Conservation (phyloP, 2,797 vertebrate species). For the Coendou prehensilis region DNA sequence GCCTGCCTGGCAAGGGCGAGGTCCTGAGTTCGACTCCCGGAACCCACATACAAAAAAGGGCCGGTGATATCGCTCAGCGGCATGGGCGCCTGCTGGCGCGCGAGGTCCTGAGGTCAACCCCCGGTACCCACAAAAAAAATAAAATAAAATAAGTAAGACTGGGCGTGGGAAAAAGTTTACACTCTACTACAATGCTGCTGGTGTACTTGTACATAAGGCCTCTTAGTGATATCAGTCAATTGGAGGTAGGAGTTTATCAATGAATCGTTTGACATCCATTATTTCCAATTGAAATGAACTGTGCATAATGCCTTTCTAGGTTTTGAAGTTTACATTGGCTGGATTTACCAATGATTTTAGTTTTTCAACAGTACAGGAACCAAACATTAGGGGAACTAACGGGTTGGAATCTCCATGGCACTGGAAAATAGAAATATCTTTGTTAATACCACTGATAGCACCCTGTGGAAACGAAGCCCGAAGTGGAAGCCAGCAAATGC, state of each 20-base stretch:
- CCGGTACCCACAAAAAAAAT: no score
- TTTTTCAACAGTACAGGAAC: slow-evolving; percentile 94
- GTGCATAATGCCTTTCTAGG: slow-evolving; percentile 95
- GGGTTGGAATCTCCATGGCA: background rate
- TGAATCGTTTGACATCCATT: slow-evolving; percentile 96
- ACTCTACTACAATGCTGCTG: slow-evolving; percentile 84
- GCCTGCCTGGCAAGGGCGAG: no score
- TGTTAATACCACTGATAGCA: slow-evolving; percentile 87
- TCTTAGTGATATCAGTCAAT: slow-evolving; percentile 85
- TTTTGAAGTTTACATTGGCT: slow-evolving; percentile 93
- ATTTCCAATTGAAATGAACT: slow-evolving; percentile 97
- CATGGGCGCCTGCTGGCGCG: no score
- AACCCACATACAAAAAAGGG: no score
- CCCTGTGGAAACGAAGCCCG: slow-evolving; percentile 93
- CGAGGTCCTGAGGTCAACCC: no score
- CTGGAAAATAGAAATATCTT: background rate
- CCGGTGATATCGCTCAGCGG: no score
- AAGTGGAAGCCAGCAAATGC: slow-evolving; percentile 96
- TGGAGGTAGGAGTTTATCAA: slow-evolving; percentile 95
- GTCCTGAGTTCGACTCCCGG: no score
- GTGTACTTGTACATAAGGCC: slow-evolving; percentile 86
- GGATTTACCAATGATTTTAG: slow-evolving; percentile 94
- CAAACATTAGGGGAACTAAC: background rate
- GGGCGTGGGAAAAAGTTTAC: slow-evolving; percentile 56
- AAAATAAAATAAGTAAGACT: no score